Conservation (phyloP, 2,888 invertebrate genomes). For the Gastracanthus pulcherrimus region DNA sequence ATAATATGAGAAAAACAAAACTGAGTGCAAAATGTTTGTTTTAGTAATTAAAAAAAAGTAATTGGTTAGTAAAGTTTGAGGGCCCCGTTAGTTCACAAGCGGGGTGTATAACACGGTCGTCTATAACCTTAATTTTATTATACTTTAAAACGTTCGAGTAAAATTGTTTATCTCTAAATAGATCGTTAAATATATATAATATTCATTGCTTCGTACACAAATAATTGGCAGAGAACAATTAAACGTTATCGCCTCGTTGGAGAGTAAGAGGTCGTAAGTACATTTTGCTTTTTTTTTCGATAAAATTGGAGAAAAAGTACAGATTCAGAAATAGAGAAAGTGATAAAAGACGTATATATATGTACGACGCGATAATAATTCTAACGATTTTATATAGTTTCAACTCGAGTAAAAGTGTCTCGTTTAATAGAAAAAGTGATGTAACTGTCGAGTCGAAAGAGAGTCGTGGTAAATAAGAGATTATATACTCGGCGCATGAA, state of each 20-base stretch:
- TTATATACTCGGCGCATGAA: constrained; percentile 23
- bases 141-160: constrained; percentile 7
- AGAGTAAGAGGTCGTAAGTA: constrained; percentile 42
- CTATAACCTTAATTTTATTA: constrained; percentile 11
- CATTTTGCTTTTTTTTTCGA: constrained; percentile 40
- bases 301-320: constrained; percentile 8
- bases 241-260: constrained; percentile 25
- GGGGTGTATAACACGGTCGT: background rate
- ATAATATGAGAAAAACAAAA: constrained; percentile 23
- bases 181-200: constrained; percentile 14
- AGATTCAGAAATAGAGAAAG: constrained; percentile 31
- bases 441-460: constrained; percentile 28
- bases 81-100: constrained; percentile 27
- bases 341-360: constrained; percentile 20
- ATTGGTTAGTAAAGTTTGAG: constrained; percentile 26
- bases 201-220: constrained; percentile 21
- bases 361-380: constrained; percentile 2
- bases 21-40: constrained; percentile 33
- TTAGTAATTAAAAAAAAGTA: constrained; percentile 27
- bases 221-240: constrained; percentile 42
- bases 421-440: constrained; percentile 21
- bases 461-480: constrained; percentile 7
- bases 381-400: background rate
- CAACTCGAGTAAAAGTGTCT: constrained; percentile 16
- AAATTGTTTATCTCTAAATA: constrained; percentile 23